Evolutionary conservation across 2,888 invertebrate species (phyloP), one percentile per base, ranked within the genome.

Genomic region (Altica lythri): DNA sequence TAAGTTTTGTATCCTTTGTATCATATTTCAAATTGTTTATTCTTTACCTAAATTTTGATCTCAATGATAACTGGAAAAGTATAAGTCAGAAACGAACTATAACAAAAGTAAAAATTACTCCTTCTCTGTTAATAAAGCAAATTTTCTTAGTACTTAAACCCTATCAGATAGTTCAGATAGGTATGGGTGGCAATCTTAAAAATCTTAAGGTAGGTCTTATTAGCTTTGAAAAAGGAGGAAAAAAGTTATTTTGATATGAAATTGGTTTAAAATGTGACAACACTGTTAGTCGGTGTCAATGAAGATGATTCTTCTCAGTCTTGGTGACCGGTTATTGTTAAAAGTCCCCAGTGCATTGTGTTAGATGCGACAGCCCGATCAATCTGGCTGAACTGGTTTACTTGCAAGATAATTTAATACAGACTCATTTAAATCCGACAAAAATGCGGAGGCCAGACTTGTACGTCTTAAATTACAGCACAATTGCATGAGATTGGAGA

Each of bases 401-500:
- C 59, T 65, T 65, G 63, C 59, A 66, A 63, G 73, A 74, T 74
- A 74, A 74, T 74, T 73, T 73, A 73, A 73, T 73, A 71, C 70
- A 53, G 65, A 65, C 69, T 71, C 72, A 72, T 73, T 74, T 73
- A 69, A 74, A 70, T 71, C 71, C 65, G 64, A 64, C 68, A 73
- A 73, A 74, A 74, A 73, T 72, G 69, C 71, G 64, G 64, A 68
- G 68, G 65, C 70, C 68, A 69, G 70, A 71, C 72, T 64, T 70
- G 73, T 70, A 69, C 67, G 68, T 68, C 70, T 74, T 74, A 75
- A 75, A 74, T 75, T 73, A 75, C 75, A 74, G 72, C 70, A 75
- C 74, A 75, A 75, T 75, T 75, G 75, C 74, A 73, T 66, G 74
- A 74, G 74, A 75, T 74, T 74, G 72, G 70, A 63, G 75, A 74